Conservation (phyloP, 2,113 vertebrate genomes). For the Noturus placidus region DNA sequence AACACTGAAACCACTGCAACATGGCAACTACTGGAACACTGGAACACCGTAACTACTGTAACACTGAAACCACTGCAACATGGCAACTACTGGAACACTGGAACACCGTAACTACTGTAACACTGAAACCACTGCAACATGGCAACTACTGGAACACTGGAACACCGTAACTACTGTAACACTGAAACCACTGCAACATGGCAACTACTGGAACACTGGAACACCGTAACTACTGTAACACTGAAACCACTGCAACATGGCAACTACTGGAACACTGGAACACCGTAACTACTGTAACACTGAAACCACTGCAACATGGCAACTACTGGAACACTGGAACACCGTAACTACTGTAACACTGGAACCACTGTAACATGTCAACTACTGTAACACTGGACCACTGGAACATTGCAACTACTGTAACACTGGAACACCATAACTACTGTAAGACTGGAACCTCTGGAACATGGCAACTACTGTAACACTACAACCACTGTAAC, state of each 20-base stretch:
- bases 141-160: no score
- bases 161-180: not conserved
- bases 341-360: no score
- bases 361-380: not conserved
- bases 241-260: not conserved
- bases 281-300: not conserved
- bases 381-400: not conserved
- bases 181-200: not conserved
- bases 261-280: not conserved
- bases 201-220: not conserved
- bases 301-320: no score
- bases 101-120: no score
- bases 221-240: not conserved
- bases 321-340: no score
- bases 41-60: no score
- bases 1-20: no score
- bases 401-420: not conserved
- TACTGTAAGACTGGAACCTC: no score
- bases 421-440: no score
- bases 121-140: not conserved
- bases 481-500: not conserved
- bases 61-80: not conserved
- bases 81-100: not conserved
- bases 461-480: not conserved
- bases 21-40: no score